Conservation (phyloP, 2,797 vertebrate genomes). For the Poeciliopsis gracilis region DNA sequence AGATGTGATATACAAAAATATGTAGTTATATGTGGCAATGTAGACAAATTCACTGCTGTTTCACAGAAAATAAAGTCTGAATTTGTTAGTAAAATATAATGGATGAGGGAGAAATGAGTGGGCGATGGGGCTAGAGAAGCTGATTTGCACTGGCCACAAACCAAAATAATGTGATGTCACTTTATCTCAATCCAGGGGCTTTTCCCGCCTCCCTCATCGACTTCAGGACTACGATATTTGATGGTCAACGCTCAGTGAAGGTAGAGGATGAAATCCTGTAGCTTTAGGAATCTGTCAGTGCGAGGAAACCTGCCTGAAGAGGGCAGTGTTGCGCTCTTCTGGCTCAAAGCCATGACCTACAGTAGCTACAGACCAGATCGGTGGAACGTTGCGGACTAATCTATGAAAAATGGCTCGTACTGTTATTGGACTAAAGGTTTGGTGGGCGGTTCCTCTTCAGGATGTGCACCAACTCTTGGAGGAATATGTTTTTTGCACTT, state of each 20-base stretch:
- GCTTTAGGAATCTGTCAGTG: conserved; percentile 17
- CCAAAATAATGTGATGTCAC: conserved; percentile 75
- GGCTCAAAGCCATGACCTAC: conserved; percentile 54
- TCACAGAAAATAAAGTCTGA: conserved; percentile 27
- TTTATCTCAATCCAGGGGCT: conserved; percentile 63
- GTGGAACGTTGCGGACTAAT: conserved; percentile 67
- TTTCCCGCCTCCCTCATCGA: conserved; percentile 42
- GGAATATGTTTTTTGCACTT: conserved; percentile 77
- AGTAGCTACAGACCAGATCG: conserved; percentile 26
- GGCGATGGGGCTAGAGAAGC: conserved; percentile 47
- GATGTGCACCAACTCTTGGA: conserved; percentile 60
- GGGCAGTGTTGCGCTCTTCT: conserved; percentile 17
- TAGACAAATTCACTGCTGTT: conserved; percentile 51
- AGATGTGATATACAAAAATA: conserved; percentile 34
- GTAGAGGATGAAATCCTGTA: conserved; percentile 16
- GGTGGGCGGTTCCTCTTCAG: conserved; percentile 54
- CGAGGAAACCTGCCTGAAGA: not conserved
- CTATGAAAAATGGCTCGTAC: conserved; percentile 77
- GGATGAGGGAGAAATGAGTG: conserved; percentile 28
- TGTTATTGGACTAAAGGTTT: conserved; percentile 75
- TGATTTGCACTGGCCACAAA: conserved; percentile 71
- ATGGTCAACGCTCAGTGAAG: conserved; percentile 24
- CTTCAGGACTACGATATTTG: conserved; percentile 44
- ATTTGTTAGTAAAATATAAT: conserved; percentile 12
- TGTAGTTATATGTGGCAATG: conserved; percentile 32